phyloP scores from a whole-genome alignment of 1,140 invertebrate species.

The Tetramorium parvispinum region DNA sequence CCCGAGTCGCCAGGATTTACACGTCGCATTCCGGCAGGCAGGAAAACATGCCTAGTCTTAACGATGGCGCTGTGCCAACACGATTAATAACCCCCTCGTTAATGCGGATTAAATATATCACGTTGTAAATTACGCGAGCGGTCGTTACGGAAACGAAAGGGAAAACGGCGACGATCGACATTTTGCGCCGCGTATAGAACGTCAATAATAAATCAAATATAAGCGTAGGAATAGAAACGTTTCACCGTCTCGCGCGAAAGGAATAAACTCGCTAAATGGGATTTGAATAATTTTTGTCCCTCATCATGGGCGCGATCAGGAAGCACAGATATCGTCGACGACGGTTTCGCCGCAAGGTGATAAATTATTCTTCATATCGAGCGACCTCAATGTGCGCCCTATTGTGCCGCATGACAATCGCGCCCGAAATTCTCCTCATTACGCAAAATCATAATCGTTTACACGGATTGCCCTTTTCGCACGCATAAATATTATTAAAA shows the following conservation, averaged over 20 bases:
- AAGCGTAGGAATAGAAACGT: background rate
- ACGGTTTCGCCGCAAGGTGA: slow-evolving; percentile 54
- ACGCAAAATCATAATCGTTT: slow-evolving; percentile 19
- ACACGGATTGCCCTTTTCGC: background rate
- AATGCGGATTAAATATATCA: slow-evolving; percentile 59
- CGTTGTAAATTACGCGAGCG: background rate
- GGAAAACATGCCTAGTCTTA: slow-evolving; percentile 26
- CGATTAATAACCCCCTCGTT: slow-evolving; percentile 50
- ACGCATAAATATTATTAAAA: background rate
- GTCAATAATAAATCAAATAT: slow-evolving; percentile 24
- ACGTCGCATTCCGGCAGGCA: background rate
- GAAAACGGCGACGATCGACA: background rate
- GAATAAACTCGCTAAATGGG: slow-evolving; percentile 49
- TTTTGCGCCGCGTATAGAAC: background rate
- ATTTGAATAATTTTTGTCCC: slow-evolving; percentile 74
- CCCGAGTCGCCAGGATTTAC: slow-evolving; percentile 15
- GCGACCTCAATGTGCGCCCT: slow-evolving; percentile 39
- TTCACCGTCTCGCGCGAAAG: background rate
- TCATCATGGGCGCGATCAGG: slow-evolving; percentile 52
- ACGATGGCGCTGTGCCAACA: background rate
- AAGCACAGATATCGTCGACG: slow-evolving; percentile 39
- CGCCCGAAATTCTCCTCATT: slow-evolving; percentile 8
- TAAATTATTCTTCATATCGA: slow-evolving; percentile 72
- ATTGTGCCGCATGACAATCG: background rate
- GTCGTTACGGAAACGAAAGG: background rate